These are phyloP conservation scores for Anoncus sp. DNA, from an alignment of 2,888 invertebrate species.

Conservation along the genomic window DNA sequence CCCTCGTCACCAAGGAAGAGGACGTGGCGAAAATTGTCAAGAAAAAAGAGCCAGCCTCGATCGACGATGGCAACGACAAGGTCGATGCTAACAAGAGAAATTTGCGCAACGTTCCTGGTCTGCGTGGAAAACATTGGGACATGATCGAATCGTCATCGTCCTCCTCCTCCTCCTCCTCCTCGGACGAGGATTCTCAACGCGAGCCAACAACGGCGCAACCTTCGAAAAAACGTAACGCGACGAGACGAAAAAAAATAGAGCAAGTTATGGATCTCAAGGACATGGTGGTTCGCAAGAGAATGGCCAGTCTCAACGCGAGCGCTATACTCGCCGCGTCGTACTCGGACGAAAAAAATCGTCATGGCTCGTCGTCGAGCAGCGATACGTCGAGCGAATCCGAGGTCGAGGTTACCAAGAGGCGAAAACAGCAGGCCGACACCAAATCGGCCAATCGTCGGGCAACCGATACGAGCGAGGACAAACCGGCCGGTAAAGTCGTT, in stretches of 20 bases:
- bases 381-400: constrained; percentile 84
- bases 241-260: constrained; percentile 79
- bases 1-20: constrained; percentile 74
- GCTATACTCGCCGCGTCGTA: constrained; percentile 96
- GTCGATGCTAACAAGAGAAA: constrained; percentile 88
- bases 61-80: constrained; percentile 85
- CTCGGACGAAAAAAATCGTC: constrained; percentile 87
- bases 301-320: constrained; percentile 96
- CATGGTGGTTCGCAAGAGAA: constrained; percentile 94
- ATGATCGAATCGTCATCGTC: constrained; percentile 88
- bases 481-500: constrained; percentile 86
- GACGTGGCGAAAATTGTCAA: constrained; percentile 58
- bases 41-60: constrained; percentile 75
- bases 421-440: constrained; percentile 78
- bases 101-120: constrained; percentile 89
- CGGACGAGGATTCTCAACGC: constrained; percentile 74
- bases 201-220: constrained; percentile 74
- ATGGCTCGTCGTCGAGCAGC: constrained; percentile 84
- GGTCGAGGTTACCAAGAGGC: constrained; percentile 79
- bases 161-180: constrained; percentile 76
- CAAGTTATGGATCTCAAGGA: constrained; percentile 92
- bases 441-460: constrained; percentile 72
- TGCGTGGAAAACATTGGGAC: constrained; percentile 94
- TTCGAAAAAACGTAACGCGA: constrained; percentile 78
- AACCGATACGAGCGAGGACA: constrained; percentile 77